Evolutionary conservation across 2,113 vertebrate species (phyloP).

Genomic region (Python bivittatus): DNA sequence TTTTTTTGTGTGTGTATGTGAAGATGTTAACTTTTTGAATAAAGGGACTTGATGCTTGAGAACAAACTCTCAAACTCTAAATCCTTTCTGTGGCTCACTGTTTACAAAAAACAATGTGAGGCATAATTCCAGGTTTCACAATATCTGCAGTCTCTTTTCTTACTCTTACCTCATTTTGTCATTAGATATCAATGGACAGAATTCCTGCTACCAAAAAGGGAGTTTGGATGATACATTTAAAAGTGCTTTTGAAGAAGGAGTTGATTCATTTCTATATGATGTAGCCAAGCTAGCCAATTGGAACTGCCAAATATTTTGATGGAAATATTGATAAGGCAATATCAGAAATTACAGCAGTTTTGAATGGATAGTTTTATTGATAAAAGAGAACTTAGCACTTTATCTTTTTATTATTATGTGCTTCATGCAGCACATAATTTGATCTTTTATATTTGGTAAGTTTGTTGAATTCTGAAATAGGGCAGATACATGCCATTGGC

Average conservation of each 20-base stretch:
- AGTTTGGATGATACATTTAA: not conserved
- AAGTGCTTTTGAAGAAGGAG: not conserved
- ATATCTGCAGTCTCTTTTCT: constrained; percentile 9
- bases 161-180: constrained; percentile 47
- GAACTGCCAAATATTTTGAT: constrained; percentile 2
- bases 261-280: not conserved
- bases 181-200: constrained; percentile 23
- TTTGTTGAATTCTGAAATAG: constrained; percentile 56
- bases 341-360: not conserved
- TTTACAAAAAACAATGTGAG: not conserved
- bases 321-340: constrained; percentile 29
- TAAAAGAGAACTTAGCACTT: constrained; percentile 21
- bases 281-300: not conserved
- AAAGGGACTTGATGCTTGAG: not conserved
- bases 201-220: not conserved
- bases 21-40: not conserved
- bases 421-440: constrained; percentile 63
- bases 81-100: not conserved
- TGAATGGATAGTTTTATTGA: constrained; percentile 43
- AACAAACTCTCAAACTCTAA: not conserved
- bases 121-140: not conserved
- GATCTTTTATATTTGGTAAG: constrained; percentile 60
- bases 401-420: constrained; percentile 64
- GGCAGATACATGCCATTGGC: constrained; percentile 41
- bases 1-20: not conserved